Conservation (phyloP, 2,888 invertebrate genomes). For the Euspilapteryx auroguttella region DNA sequence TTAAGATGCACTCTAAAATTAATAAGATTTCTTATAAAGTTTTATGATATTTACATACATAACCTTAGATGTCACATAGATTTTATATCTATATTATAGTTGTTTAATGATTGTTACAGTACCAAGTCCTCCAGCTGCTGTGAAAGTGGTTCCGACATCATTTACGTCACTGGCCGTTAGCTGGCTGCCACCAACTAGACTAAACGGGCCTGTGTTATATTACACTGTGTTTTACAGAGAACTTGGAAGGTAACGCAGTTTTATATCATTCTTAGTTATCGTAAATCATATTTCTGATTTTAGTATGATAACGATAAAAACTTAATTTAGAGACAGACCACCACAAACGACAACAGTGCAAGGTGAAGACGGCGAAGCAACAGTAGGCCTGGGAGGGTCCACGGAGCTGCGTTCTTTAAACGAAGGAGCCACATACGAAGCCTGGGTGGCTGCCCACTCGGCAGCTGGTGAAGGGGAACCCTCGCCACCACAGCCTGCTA, state of each 20-base stretch:
- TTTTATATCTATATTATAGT: too few relatives aligned
- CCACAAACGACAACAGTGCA: conserved; percentile 47
- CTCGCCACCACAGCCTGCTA: conserved; percentile 74
- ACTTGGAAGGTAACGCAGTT: conserved; percentile 63
- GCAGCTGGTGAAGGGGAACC: conserved; percentile 79
- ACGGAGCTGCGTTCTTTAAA: conserved; percentile 70
- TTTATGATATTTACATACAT: too few relatives aligned
- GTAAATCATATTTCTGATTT: too few relatives aligned
- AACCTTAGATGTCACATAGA: too few relatives aligned
- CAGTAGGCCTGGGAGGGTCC: conserved; percentile 48
- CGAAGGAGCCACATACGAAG: conserved; percentile 78
- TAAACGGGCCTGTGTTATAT: conserved; percentile 79
- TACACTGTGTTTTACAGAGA: conserved; percentile 81
- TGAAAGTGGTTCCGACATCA: conserved; percentile 74
- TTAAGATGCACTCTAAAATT: too few relatives aligned
- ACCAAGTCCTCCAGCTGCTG: too few relatives aligned
- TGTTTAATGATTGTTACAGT: too few relatives aligned
- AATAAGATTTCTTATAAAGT: too few relatives aligned
- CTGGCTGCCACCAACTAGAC: conserved; percentile 80
- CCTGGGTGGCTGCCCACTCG: conserved; percentile 86
- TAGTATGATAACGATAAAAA: background rate
- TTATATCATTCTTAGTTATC: conserved; percentile 1
- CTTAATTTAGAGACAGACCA: conserved; percentile 30
- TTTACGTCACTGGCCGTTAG: conserved; percentile 81
- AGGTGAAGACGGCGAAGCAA: conserved; percentile 31